phyloP scores from a whole-genome alignment of 2,113 vertebrate genomes.

The Entelurus aequoreus region DNA sequence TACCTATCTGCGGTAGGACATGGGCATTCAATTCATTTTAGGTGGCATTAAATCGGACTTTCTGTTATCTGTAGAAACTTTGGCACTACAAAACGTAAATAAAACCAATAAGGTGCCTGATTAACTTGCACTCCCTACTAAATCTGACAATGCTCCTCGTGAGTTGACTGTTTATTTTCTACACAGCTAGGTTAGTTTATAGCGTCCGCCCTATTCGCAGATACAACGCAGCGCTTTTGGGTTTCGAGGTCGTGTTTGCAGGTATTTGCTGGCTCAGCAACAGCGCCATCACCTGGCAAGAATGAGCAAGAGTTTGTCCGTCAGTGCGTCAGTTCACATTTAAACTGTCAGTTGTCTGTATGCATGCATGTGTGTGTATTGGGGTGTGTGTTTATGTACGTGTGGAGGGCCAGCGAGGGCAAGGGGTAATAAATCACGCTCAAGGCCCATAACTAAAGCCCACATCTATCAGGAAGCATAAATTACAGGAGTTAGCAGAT shows the following conservation, averaged over 20 bases:
- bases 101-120: neutral
- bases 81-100: no score
- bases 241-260: slow-evolving; percentile 42
- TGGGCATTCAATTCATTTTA: no score
- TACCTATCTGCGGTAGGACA: no score
- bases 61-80: no score
- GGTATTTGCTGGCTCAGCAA: slow-evolving; percentile 32
- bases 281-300: slow-evolving; percentile 19
- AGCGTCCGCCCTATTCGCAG: neutral
- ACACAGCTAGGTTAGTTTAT: neutral
- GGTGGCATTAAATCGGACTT: no score
- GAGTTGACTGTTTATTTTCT: no score
- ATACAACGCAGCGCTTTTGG: slow-evolving; percentile 13
- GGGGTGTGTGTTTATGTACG: slow-evolving; percentile 18
- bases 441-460: slow-evolving; percentile 23
- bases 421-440: slow-evolving; percentile 42
- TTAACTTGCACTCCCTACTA: no score
- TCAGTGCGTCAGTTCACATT: slow-evolving; percentile 32
- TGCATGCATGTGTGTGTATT: slow-evolving; percentile 10
- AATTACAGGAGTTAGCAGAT: slow-evolving; percentile 56
- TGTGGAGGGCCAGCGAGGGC: slow-evolving; percentile 8
- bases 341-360: slow-evolving; percentile 28
- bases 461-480: slow-evolving; percentile 31
- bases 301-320: slow-evolving; percentile 33
- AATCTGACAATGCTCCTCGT: no score